phyloP scores from a whole-genome alignment of 1,140 invertebrate genomes.

The Brachionus paranguensis region DNA sequence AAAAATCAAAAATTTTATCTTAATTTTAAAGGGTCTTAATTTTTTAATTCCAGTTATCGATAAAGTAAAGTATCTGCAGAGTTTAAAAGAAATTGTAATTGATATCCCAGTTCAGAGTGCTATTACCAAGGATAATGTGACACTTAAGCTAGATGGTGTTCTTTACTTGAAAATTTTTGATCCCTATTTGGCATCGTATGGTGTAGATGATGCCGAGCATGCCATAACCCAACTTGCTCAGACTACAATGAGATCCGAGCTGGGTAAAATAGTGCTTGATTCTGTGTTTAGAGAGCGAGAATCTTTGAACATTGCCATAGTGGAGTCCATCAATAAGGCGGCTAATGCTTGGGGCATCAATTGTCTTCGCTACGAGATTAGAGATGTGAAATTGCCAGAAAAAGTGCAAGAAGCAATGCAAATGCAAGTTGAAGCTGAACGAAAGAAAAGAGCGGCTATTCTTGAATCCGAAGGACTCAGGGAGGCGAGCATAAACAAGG shows the following conservation, averaged over 20 bases:
- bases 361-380: conserved; percentile 67
- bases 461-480: conserved; percentile 87
- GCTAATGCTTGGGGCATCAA: conserved; percentile 93
- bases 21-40: conserved; percentile 79
- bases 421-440: conserved; percentile 68
- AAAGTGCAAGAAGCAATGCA: conserved; percentile 98
- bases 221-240: conserved; percentile 96
- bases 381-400: conserved; percentile 82
- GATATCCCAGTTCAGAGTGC: conserved; percentile 97
- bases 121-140: conserved; percentile 94
- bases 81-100: conserved; percentile 97
- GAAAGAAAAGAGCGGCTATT: conserved; percentile 89
- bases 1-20: conserved; percentile 42
- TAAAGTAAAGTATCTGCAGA: conserved; percentile 93
- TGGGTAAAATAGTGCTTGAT: conserved; percentile 95
- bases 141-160: conserved; percentile 90
- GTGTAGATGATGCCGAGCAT: conserved; percentile 98
- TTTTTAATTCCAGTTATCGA: conserved; percentile 85
- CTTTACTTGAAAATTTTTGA: conserved; percentile 87
- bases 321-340: conserved; percentile 94
- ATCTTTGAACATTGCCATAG: conserved; percentile 87
- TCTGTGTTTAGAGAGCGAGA: conserved; percentile 94
- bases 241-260: conserved; percentile 95
- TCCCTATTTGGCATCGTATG: conserved; percentile 92
- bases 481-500: conserved; percentile 93